These are phyloP conservation scores for Brienomyrus brachyistius DNA, from an alignment of 2,113 vertebrate species.

Conservation along the genomic window DNA sequence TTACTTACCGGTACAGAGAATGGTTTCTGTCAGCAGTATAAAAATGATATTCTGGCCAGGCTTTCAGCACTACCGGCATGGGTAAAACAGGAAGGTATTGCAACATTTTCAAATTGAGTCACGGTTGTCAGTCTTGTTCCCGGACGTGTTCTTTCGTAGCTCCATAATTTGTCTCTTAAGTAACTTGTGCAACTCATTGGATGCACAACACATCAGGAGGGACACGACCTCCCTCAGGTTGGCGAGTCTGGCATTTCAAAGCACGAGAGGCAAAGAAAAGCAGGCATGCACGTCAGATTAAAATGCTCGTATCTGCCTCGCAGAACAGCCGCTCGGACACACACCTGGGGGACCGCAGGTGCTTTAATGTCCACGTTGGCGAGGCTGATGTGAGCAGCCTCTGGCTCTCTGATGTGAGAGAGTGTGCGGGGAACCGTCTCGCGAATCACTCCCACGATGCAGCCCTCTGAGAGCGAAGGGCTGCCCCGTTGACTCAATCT, in stretches of 20 bases:
- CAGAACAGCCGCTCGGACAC: not conserved
- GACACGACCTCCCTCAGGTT: not conserved
- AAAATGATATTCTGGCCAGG: not conserved
- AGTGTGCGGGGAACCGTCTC: not conserved
- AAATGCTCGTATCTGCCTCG: not conserved
- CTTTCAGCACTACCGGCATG: not conserved
- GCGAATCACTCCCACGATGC: not conserved
- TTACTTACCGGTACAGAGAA: not conserved
- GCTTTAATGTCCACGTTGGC: not conserved
- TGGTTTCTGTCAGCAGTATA: not conserved
- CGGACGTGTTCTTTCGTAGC: not conserved
- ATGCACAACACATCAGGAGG: not conserved
- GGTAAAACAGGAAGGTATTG: not conserved
- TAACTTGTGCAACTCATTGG: not conserved
- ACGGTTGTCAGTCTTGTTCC: not conserved
- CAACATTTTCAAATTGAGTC: not conserved
- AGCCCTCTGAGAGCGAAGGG: not conserved
- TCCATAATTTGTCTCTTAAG: not conserved
- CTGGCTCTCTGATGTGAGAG: not conserved
- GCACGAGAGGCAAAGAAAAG: not conserved
- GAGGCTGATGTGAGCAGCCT: not conserved
- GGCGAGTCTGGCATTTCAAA: not conserved
- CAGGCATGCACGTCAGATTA: not conserved
- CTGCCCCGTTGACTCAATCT: not conserved
- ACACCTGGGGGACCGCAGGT: not conserved